Conservation (phyloP, 2,113 vertebrate genomes). For the Pelodiscus sinensis region DNA sequence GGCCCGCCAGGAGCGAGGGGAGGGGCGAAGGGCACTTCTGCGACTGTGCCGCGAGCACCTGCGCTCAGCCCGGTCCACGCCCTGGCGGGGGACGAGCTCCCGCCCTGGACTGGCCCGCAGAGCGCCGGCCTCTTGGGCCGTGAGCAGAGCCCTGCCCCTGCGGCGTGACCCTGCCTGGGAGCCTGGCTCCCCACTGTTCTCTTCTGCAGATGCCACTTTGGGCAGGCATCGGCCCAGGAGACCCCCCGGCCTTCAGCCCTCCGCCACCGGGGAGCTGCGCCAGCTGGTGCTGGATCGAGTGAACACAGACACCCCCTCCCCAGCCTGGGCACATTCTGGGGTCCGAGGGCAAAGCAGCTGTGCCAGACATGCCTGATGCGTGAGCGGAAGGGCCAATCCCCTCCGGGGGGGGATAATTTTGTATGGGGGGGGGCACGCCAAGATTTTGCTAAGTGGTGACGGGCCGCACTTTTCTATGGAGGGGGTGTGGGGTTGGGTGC, state of each 20-base stretch:
- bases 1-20: too few species aligned
- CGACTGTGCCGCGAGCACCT: neutral
- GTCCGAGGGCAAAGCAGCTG: neutral
- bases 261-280: neutral
- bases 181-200: neutral
- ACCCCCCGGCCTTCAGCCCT: neutral
- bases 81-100: neutral
- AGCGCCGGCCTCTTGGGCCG: neutral
- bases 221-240: neutral
- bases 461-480: too few species aligned
- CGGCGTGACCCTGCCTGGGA: neutral
- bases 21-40: too few species aligned
- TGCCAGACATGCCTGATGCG: neutral
- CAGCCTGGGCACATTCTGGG: neutral
- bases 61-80: neutral
- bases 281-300: neutral
- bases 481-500: too few species aligned
- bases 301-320: neutral
- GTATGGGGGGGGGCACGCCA: too few species aligned
- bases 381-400: too few species aligned
- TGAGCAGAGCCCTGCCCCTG: neutral
- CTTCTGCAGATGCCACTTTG: neutral
- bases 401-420: too few species aligned
- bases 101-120: neutral
- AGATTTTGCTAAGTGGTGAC: too few species aligned